Evolutionary conservation across 2,113 vertebrate genomes (phyloP).

Genomic region (Oryzias celebensis): DNA sequence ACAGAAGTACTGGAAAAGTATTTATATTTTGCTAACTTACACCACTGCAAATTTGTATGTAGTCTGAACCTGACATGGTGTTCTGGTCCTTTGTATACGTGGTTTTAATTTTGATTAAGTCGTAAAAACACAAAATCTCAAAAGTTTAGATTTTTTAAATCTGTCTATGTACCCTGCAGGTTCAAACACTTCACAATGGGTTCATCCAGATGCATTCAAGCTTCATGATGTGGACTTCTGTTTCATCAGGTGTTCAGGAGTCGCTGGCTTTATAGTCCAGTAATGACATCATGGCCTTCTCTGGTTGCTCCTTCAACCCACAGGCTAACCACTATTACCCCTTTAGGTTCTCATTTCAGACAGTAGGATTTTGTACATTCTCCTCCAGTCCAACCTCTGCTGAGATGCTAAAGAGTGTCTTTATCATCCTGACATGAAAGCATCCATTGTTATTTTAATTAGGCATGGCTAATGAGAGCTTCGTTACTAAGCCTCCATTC

Average conservation of each 20-base stretch:
- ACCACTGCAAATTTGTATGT: no score
- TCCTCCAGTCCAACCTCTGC: constrained; percentile 14
- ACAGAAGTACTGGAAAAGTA: no score
- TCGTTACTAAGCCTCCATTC: constrained; percentile 51
- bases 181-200: no score
- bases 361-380: constrained; percentile 13
- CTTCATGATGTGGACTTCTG: background rate
- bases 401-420: constrained; percentile 62
- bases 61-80: no score
- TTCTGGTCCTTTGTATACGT: no score
- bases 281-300: constrained; percentile 3
- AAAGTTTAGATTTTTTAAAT: no score
- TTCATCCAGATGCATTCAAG: no score
- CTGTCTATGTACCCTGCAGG: no score
- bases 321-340: constrained; percentile 7
- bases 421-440: constrained; percentile 68
- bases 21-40: no score
- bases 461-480: constrained; percentile 53
- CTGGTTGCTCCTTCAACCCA: constrained; percentile 25
- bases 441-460: constrained; percentile 72
- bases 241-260: constrained; percentile 27
- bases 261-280: constrained; percentile 31
- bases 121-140: no score
- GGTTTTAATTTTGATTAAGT: no score
- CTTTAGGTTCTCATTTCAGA: constrained; percentile 13